phyloP scores from a whole-genome alignment of 2,113 vertebrate species.

The Pao palembangensis region DNA sequence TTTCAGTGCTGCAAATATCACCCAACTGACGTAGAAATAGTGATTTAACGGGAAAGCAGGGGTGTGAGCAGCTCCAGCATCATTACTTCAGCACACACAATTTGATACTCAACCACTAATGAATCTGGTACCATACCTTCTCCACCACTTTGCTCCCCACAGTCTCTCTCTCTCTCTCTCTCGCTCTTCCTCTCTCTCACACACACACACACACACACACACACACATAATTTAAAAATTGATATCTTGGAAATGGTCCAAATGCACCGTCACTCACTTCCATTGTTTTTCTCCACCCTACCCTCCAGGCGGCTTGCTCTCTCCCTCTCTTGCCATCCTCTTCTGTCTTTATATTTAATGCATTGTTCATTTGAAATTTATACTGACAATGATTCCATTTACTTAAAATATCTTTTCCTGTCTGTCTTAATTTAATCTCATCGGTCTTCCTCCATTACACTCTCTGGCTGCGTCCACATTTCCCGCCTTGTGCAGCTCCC shows the following conservation, averaged over 20 bases:
- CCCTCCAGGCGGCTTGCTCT: conserved; percentile 3
- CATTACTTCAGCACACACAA: conserved; percentile 45
- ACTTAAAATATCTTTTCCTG: conserved; percentile 50
- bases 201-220: background rate
- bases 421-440: conserved; percentile 40
- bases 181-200: background rate
- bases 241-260: conserved; percentile 50
- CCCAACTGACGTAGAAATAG: background rate
- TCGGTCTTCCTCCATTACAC: conserved; percentile 27
- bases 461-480: conserved; percentile 4
- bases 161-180: background rate
- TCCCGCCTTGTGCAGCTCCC: background rate
- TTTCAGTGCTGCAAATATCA: too few relatives aligned
- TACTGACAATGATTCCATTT: conserved; percentile 54
- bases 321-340: conserved; percentile 17
- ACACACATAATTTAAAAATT: conserved; percentile 62
- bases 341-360: conserved; percentile 28
- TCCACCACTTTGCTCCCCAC: background rate
- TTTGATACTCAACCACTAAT: conserved; percentile 59
- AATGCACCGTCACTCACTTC: conserved; percentile 42
- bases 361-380: conserved; percentile 25
- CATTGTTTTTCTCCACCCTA: conserved; percentile 29
- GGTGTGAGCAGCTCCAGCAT: conserved; percentile 16
- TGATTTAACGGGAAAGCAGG: conserved; percentile 8
- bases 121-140: conserved; percentile 15